A percentile compares a stretch with the other conserved stretches of the same genome.
Conservation (phyloP, 2,113 vertebrate species). For the Dasyprocta punctata region DNA sequence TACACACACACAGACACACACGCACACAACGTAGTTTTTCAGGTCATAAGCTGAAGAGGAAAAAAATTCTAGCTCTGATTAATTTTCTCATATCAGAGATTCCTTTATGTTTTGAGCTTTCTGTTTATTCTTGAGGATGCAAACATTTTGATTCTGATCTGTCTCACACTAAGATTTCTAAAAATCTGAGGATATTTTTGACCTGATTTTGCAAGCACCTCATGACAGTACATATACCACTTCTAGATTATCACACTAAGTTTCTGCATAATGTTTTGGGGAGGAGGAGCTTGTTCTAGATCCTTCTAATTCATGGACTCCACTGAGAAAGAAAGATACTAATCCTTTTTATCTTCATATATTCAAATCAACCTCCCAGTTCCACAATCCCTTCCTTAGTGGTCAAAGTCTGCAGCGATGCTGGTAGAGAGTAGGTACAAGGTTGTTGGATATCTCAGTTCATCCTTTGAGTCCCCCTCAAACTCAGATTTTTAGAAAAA, state of each 20-base stretch:
- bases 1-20: background rate
- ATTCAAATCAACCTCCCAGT: background rate
- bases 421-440: fast-evolving
- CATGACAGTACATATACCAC: background rate
- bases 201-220: background rate
- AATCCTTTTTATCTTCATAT: background rate
- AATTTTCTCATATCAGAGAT: background rate
- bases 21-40: background rate
- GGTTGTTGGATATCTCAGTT: background rate
- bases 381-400: background rate
- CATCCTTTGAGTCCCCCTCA: background rate
- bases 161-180: background rate
- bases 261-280: background rate
- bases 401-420: background rate
- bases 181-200: background rate
- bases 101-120: background rate
- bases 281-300: background rate
- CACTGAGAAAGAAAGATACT: background rate
- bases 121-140: background rate
- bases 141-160: background rate
- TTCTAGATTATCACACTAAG: background rate
- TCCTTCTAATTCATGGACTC: background rate
- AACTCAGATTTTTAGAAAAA: background rate
- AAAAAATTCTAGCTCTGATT: background rate
- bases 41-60: background rate